Base-by-base conservation (phyloP, 2,888 invertebrate genomes). In the Melipona beecheii region DNA sequence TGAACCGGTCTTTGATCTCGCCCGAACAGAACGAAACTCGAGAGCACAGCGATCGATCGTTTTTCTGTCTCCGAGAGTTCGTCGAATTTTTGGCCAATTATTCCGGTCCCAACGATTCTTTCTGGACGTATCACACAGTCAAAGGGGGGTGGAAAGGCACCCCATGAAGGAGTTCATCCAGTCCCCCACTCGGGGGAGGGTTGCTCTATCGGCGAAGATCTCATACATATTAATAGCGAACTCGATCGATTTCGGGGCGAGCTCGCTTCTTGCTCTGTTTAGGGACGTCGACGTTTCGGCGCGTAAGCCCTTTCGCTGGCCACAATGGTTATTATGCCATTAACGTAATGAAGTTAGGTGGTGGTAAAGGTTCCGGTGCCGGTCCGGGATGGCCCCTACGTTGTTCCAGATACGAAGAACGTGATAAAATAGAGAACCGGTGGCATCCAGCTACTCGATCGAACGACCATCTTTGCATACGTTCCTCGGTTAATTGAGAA, bases 291-390 rank as follows among this genome's bases (percentile, higher is more conserved):
- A 87, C 90, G 89, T 91, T 91, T 91, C 86, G 87, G 88, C 86
- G 89, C 91, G 90, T 92, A 92, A 92, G 92, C 92, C 91, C 90
- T 91, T 89, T 87, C 81, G 81, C 81, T 90, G 86, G 89, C 91
- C 88, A 86, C 91, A 91, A 91, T 92, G 92, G 93, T 94, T 94
- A 94, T 94, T 94, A 93, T 93, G 92, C 93, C 93, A 94, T 94
- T 94, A 94, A 92, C 91, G 91, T 93, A 93, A 94, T 92, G 92
- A 94, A 93, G 93, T 94, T 94, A 88, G 88, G 75, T 62, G 83
- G 83, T 21, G 72, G 72, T 76, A 68, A 82, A 83, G 82, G 83
- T 82, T 76, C 68, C 66, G 65, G 27, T 50, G 75, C 60, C 64
- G 17, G 43, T 43, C 65, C 65, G 52, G 52, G 21, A 19, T 65